Evolutionary conservation across 2,797 vertebrate species (phyloP).

Genomic region (Tapera naevia): DNA sequence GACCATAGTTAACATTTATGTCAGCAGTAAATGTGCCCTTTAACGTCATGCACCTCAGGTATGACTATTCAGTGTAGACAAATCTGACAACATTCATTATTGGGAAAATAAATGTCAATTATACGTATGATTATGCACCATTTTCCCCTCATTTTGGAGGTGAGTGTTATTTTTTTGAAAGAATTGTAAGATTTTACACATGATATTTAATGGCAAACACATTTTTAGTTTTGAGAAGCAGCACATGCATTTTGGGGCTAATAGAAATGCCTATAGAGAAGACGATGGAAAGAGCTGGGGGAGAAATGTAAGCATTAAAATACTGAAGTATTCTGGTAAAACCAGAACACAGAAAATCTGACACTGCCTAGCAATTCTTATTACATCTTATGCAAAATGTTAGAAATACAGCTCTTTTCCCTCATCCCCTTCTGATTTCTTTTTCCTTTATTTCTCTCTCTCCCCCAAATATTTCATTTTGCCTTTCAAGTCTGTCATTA

Average conservation of each 20-base stretch:
- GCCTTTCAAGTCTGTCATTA: conserved; percentile 14
- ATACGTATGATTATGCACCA: conserved; percentile 20
- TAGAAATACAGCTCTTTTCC: not conserved
- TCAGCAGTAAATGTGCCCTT: not conserved
- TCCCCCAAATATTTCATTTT: conserved; percentile 1
- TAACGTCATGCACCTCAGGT: not conserved
- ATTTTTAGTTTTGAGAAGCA: conserved; percentile 29
- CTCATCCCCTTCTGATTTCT: not conserved
- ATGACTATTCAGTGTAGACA: not conserved
- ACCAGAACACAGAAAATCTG: not conserved
- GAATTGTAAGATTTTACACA: conserved; percentile 24
- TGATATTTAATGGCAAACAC: conserved; percentile 51
- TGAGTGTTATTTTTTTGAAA: conserved; percentile 14
- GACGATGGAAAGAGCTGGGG: not conserved
- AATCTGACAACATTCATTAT: conserved; percentile 29
- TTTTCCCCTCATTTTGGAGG: conserved; percentile 40
- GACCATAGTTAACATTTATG: not conserved
- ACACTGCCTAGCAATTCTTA: not conserved
- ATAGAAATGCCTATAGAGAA: not conserved
- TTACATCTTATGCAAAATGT: not conserved
- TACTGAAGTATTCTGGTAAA: not conserved
- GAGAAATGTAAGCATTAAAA: not conserved
- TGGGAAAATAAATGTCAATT: not conserved
- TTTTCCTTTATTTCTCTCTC: not conserved
- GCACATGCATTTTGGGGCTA: not conserved